Evolutionary conservation across 2,797 vertebrate species (phyloP).

Genomic region (Lithobates sylvaticus): DNA sequence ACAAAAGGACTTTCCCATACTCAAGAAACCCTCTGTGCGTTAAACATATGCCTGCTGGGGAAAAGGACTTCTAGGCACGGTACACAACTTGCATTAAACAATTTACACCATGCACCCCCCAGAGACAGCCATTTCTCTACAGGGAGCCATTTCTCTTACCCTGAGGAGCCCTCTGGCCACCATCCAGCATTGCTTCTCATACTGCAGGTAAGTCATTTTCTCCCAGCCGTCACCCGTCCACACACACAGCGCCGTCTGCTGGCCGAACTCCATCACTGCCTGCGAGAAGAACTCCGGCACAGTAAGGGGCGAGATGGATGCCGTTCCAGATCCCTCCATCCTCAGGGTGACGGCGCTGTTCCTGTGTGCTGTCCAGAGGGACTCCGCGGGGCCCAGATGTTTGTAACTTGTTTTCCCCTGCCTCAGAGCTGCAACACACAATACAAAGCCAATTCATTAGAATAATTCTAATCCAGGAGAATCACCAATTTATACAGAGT

Average conservation of each 20-base stretch:
- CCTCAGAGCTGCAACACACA: neutral
- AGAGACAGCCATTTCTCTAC: too few relatives aligned
- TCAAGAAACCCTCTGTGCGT: too few relatives aligned
- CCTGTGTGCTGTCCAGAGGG: conserved; percentile 72
- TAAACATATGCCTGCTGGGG: too few relatives aligned
- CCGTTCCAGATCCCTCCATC: conserved; percentile 71
- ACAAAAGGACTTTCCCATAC: too few relatives aligned
- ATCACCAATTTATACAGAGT: too few relatives aligned
- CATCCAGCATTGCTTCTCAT: conserved; percentile 75
- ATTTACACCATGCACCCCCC: too few relatives aligned
- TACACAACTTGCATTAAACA: too few relatives aligned
- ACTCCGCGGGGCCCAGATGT: neutral
- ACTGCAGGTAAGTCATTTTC: conserved; percentile 74
- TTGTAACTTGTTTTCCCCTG: conserved; percentile 69
- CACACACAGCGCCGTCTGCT: conserved; percentile 71
- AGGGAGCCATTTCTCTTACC: conserved; percentile 67
- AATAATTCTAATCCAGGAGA: too few relatives aligned
- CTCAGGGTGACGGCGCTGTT: conserved; percentile 76
- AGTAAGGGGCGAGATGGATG: conserved; percentile 74
- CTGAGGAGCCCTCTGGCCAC: conserved; percentile 84
- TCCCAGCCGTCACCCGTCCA: conserved; percentile 71
- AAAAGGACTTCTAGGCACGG: too few relatives aligned
- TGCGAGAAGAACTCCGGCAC: conserved; percentile 78
- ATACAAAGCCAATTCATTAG: neutral
- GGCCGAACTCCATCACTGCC: conserved; percentile 69